phyloP scores from a whole-genome alignment of 2,797 vertebrate genomes.

The Pristis pectinata region DNA sequence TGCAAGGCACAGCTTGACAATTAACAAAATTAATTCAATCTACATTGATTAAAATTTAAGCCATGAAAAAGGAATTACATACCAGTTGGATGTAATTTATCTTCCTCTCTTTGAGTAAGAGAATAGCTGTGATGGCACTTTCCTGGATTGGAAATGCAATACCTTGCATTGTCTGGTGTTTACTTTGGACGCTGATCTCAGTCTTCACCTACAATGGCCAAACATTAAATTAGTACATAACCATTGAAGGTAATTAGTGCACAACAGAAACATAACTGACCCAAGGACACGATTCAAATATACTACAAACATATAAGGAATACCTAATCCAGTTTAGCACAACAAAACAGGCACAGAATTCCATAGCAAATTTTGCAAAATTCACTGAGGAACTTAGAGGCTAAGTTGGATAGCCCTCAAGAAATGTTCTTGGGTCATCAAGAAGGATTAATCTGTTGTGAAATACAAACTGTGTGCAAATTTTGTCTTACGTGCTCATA shows the following conservation, averaged over 20 bases:
- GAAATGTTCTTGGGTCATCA: no score
- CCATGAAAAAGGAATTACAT: conserved; percentile 44
- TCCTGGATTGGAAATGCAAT: conserved; percentile 86
- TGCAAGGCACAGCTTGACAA: background rate
- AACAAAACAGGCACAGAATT: background rate
- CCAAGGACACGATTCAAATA: background rate
- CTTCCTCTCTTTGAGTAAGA: conserved; percentile 77
- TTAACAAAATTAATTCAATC: conserved; percentile 17
- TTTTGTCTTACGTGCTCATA: no score
- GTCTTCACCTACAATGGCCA: conserved; percentile 71
- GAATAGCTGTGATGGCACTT: conserved; percentile 79
- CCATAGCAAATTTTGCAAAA: background rate
- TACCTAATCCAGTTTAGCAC: background rate
- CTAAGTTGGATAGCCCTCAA: no score
- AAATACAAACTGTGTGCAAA: no score
- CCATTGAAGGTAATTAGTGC: no score
- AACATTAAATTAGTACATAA: background rate
- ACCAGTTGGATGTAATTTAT: conserved; percentile 98
- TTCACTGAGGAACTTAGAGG: background rate
- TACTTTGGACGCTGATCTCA: conserved; percentile 89
- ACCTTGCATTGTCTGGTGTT: conserved; percentile 86
- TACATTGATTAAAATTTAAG: background rate
- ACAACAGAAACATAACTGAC: conserved; percentile 7
- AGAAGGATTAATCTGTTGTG: no score
- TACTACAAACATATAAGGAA: background rate